These are phyloP conservation scores for Emydura subglobosa DNA, from an alignment of 2,113 vertebrate genomes.

Conservation along the genomic window DNA sequence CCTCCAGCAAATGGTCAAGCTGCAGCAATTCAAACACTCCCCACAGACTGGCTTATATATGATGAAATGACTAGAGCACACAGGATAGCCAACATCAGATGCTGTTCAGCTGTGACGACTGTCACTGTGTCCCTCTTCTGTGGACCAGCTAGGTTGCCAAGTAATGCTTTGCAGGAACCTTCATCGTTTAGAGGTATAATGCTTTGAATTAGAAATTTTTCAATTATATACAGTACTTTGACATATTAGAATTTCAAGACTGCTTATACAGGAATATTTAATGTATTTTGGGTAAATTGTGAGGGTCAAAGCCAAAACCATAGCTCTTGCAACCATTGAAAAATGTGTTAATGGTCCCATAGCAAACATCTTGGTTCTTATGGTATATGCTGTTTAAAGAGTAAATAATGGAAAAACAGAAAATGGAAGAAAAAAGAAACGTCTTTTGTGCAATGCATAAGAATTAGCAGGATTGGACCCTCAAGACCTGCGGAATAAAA, in stretches of 20 bases:
- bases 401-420: not conserved
- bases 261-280: not conserved
- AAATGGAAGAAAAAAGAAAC: not conserved
- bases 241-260: not conserved
- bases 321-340: not conserved
- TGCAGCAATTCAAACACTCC: conserved; percentile 82
- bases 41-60: conserved; percentile 95
- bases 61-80: conserved; percentile 93
- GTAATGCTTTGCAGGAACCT: conserved; percentile 83
- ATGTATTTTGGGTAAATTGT: not conserved
- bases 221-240: rapidly evolving
- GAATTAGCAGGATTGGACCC: not conserved
- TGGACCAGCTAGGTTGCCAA: conserved; percentile 86
- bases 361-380: not conserved
- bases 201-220: conserved; percentile 9
- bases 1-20: conserved; percentile 83
- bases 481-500: not conserved
- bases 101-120: conserved; percentile 89
- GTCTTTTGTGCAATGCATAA: not conserved
- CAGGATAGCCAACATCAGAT: conserved; percentile 89
- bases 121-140: conserved; percentile 89
- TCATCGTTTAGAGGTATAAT: conserved; percentile 74
- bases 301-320: rapidly evolving
- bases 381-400: not conserved
- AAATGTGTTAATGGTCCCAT: not conserved